A percentile compares a stretch with the other conserved stretches of the same genome.
Evolutionary conservation across 2,888 invertebrate genomes (phyloP).

Genomic region (Harpalus rufipes): DNA sequence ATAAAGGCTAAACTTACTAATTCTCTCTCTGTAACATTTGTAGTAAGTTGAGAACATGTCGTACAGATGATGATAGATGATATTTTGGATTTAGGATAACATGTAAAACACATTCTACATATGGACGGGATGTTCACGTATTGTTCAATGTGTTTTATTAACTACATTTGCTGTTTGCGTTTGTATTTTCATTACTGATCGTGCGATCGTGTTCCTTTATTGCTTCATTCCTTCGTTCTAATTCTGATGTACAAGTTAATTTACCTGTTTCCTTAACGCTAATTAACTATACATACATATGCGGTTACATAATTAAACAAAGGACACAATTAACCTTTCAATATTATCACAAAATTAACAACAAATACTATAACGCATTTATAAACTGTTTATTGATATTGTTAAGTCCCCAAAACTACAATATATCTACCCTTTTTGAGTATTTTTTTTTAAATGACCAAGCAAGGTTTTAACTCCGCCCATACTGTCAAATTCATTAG

Average conservation of each 20-base stretch:
- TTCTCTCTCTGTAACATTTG: background rate
- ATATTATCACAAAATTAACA: too few relatives aligned
- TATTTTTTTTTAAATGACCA: too few relatives aligned
- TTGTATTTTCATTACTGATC: background rate
- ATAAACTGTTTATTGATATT: too few relatives aligned
- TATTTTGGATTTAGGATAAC: background rate
- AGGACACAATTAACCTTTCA: too few relatives aligned
- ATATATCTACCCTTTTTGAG: too few relatives aligned
- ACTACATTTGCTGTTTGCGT: constrained; percentile 15
- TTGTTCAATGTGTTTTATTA: constrained; percentile 7
- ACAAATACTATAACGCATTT: too few relatives aligned
- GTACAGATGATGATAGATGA: background rate
- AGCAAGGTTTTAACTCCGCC: too few relatives aligned
- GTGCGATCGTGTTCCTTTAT: too few relatives aligned
- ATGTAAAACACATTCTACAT: too few relatives aligned
- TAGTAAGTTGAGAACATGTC: too few relatives aligned
- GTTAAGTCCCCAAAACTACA: too few relatives aligned
- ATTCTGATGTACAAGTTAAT: background rate
- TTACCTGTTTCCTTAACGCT: background rate
- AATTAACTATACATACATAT: background rate
- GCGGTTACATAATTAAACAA: background rate
- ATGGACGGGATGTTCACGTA: background rate
- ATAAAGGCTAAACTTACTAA: background rate
- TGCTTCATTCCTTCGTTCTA: constrained; percentile 8
- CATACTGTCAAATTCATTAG: too few relatives aligned